phyloP scores from a whole-genome alignment of 2,797 vertebrate genomes.

The Furcifer pardalis region DNA sequence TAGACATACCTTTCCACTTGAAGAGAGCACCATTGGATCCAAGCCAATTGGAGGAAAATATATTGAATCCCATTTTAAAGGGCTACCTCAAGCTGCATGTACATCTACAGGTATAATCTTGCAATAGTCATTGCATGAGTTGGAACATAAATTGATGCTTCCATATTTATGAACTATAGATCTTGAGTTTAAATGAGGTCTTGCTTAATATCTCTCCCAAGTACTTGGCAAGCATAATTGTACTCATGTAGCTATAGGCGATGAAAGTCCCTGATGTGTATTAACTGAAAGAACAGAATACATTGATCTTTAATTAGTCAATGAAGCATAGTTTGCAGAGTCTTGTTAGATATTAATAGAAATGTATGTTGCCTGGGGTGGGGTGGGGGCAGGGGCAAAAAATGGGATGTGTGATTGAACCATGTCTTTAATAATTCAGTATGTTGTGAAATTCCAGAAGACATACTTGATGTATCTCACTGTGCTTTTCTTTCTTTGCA shows the following conservation, averaged over 20 bases:
- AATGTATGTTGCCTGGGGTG: conserved; percentile 3
- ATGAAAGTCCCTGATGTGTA: conserved; percentile 67
- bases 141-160: conserved; percentile 52
- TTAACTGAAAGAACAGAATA: conserved; percentile 50
- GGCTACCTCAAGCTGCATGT: conserved; percentile 59
- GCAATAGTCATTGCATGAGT: conserved; percentile 54
- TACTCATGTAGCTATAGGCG: conserved; percentile 63
- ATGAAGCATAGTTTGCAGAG: conserved; percentile 61
- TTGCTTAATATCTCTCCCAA: conserved; percentile 61
- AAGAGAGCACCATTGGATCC: neutral
- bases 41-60: neutral
- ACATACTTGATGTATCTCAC: neutral
- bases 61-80: conserved; percentile 56
- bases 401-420: conserved; percentile 14
- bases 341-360: conserved; percentile 56
- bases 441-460: conserved; percentile 5
- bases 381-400: neutral
- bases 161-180: conserved; percentile 49
- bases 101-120: conserved; percentile 54
- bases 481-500: neutral
- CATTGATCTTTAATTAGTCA: conserved; percentile 65
- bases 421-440: conserved; percentile 14
- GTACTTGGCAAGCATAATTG: conserved; percentile 64
- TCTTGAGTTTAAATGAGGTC: conserved; percentile 65
- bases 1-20: neutral